Percentiles rank a stretch among this genome's conserved stretches.
Conservation (phyloP, 2,888 invertebrate species). For the Pogonocherus hispidulus region DNA sequence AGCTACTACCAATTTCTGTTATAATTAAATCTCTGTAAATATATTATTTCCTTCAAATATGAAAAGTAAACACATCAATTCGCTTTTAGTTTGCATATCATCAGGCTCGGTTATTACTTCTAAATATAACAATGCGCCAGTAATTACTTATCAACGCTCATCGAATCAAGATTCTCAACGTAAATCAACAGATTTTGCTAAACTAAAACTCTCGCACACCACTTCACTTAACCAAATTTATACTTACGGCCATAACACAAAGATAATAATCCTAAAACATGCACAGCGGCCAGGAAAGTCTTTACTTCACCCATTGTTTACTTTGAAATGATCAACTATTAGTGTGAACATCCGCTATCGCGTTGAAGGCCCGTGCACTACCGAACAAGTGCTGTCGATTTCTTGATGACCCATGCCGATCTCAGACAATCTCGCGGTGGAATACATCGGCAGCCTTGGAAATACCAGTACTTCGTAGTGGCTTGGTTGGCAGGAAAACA, state of each 20-base stretch:
- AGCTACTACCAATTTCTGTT: no score
- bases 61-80: no score
- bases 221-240: no score
- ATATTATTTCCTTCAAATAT: no score
- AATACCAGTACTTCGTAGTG: constrained; percentile 46
- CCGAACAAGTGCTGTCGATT: constrained; percentile 26
- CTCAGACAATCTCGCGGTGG: constrained; percentile 35
- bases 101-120: no score
- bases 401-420: constrained; percentile 54
- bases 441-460: constrained; percentile 56
- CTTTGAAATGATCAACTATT: background rate
- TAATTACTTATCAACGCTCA: no score
- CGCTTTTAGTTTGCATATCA: no score
- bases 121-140: no score
- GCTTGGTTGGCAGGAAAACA: constrained; percentile 34
- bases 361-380: constrained; percentile 7
- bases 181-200: no score
- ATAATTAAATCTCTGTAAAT: no score
- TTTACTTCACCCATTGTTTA: background rate
- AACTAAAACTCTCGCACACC: no score
- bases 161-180: no score
- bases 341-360: background rate
- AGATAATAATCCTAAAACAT: background rate
- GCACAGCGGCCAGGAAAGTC: background rate
- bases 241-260: background rate